phyloP scores from a whole-genome alignment of 2,797 vertebrate genomes.

The Buphagus erythrorhynchus region DNA sequence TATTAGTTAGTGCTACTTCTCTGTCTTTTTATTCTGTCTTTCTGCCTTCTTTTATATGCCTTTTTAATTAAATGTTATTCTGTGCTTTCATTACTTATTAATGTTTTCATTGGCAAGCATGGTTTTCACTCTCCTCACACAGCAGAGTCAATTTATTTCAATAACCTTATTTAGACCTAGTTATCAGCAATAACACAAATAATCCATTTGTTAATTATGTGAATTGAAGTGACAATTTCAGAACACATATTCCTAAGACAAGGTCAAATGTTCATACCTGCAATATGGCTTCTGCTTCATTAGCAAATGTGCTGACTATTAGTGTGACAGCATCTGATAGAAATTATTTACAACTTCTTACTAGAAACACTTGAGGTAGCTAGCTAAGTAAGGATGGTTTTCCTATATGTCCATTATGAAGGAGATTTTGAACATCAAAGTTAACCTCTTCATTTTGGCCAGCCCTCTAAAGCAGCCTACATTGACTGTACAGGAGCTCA shows the following conservation, averaged over 20 bases:
- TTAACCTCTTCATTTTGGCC: not conserved
- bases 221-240: not conserved
- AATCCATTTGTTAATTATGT: conserved; percentile 1
- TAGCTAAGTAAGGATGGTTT: not conserved
- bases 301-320: not conserved
- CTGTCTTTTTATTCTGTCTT: not conserved
- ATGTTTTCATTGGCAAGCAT: not conserved
- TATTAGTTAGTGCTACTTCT: not conserved
- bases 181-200: not conserved
- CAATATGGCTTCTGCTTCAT: not conserved
- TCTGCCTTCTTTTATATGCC: not conserved
- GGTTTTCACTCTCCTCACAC: not conserved
- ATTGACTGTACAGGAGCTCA: not conserved
- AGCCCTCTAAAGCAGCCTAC: not conserved
- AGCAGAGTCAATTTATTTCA: conserved; percentile 4
- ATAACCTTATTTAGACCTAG: not conserved
- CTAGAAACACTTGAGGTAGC: not conserved
- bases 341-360: not conserved
- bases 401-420: not conserved
- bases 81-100: conserved; percentile 12
- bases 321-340: not conserved
- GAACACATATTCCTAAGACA: not conserved
- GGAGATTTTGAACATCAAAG: not conserved
- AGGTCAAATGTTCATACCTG: not conserved
- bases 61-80: conserved; percentile 8